Evolutionary conservation across 2,113 vertebrate species (phyloP), one percentile per base, ranked within the genome.

Genomic region (Monopterus albus): DNA sequence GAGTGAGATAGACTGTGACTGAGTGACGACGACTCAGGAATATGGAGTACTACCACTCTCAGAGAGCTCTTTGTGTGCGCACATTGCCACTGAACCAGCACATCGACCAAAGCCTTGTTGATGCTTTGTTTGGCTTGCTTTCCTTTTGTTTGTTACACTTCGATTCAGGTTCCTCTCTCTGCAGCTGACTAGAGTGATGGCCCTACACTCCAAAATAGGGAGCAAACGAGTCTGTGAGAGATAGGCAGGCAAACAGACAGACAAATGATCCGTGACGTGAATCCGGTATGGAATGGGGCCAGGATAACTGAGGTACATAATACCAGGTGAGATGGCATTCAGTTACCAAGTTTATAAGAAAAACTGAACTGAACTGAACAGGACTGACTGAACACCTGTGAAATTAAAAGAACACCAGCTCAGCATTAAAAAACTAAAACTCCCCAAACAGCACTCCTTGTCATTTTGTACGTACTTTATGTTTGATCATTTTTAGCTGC

Each of bases 51-150:
- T 42, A 25, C 23, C 56, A 43, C 43, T 46, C 75, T 78, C 90
- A 93, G 85, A 89, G 89, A 71, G 58, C 69, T 78, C 89, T 91
- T 90, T 93, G 88, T 93, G 73, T 43, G 66, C 21, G 36, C 76
- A 71, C 64, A 49, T 67, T 75, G 80, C 79, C 76, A 69, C 73
- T 75, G 64, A 89, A 81, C 86, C 65, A 57, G 83, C n/a, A 57
- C 66, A 78, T 76, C 83, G 62, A 72, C 72, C 67, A 65, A 83
- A 85, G 76, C 69, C 76, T 79, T 9, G 28, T 75, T 86, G 79
- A 62, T 64, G 61, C 85, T 86, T 79, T 88, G 80, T 86, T 85
- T 82, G 72, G 40, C 78, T 79, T 60, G 60, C 67, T 79, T 62
- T n/a, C n/a, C n/a, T 84, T 87, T 90, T 87, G 78, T 89, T 89